Conservation (phyloP, 2,797 vertebrate species). For the Etheostoma perlongum region DNA sequence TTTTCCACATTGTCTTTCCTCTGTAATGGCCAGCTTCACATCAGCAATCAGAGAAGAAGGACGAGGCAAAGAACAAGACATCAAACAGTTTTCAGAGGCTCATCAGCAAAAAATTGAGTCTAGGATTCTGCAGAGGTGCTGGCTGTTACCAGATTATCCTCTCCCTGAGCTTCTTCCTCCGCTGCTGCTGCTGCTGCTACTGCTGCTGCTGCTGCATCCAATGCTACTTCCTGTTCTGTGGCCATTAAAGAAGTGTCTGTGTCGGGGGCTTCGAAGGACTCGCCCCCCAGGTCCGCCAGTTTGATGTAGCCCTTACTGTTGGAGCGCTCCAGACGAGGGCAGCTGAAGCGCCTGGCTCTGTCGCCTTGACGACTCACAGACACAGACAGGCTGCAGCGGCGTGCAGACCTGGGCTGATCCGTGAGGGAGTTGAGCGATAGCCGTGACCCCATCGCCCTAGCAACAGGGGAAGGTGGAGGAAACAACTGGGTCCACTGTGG, state of each 20-base stretch:
- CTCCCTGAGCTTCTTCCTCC: slow-evolving; percentile 70
- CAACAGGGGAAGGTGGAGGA: slow-evolving; percentile 73
- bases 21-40: slow-evolving; percentile 41
- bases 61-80: slow-evolving; percentile 63
- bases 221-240: slow-evolving; percentile 67
- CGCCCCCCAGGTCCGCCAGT: slow-evolving; percentile 88
- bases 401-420: slow-evolving; percentile 79
- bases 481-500: slow-evolving; percentile 74
- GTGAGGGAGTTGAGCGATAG: slow-evolving; percentile 83
- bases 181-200: background rate
- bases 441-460: slow-evolving; percentile 79
- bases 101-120: slow-evolving; percentile 36
- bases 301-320: slow-evolving; percentile 97
- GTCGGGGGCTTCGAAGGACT: slow-evolving; percentile 90
- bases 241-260: slow-evolving; percentile 75
- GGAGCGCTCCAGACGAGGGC: slow-evolving; percentile 89
- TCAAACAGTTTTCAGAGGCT: slow-evolving; percentile 62
- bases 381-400: slow-evolving; percentile 75
- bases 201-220: slow-evolving; percentile 3
- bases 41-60: slow-evolving; percentile 55
- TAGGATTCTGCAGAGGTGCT: slow-evolving; percentile 69
- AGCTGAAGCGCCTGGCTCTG: slow-evolving; percentile 84
- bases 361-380: slow-evolving; percentile 78
- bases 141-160: slow-evolving; percentile 57
- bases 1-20: slow-evolving; percentile 35